Conservation (phyloP, 2,888 invertebrate genomes). For the Tenthredo notha region DNA sequence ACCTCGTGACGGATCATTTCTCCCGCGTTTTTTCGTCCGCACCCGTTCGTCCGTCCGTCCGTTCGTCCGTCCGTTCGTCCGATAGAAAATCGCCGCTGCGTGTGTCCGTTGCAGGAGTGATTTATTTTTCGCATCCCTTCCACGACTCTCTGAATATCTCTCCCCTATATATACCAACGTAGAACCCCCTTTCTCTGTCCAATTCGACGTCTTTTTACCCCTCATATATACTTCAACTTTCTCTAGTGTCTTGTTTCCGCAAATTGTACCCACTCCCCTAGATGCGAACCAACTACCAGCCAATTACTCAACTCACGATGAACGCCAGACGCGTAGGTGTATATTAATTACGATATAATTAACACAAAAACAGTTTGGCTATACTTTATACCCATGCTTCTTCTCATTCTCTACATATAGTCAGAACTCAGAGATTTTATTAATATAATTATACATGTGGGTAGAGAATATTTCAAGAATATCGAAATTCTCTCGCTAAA, state of each 20-base stretch:
- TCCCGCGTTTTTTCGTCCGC: conserved; percentile 46
- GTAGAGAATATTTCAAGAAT: background rate
- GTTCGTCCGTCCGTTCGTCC: conserved; percentile 21
- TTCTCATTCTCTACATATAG: background rate
- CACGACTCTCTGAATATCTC: conserved; percentile 7
- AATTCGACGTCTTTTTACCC: conserved; percentile 16
- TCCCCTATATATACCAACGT: background rate
- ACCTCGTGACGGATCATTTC: conserved; percentile 52
- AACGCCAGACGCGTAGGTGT: background rate
- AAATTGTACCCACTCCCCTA: background rate
- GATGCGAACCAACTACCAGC: background rate
- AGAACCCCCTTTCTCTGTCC: background rate
- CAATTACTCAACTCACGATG: conserved; percentile 1
- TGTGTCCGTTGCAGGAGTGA: conserved; percentile 59
- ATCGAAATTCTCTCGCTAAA: background rate
- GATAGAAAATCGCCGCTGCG: conserved; percentile 55
- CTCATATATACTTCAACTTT: conserved; percentile 20
- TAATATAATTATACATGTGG: background rate
- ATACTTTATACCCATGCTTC: background rate
- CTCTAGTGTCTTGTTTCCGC: conserved; percentile 41
- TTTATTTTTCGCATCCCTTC: conserved; percentile 36
- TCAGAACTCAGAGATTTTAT: background rate
- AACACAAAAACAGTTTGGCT: background rate
- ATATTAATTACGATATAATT: background rate
- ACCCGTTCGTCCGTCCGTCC: background rate